Conservation (phyloP, 1,140 invertebrate species). For the Zelostemma sp. region DNA sequence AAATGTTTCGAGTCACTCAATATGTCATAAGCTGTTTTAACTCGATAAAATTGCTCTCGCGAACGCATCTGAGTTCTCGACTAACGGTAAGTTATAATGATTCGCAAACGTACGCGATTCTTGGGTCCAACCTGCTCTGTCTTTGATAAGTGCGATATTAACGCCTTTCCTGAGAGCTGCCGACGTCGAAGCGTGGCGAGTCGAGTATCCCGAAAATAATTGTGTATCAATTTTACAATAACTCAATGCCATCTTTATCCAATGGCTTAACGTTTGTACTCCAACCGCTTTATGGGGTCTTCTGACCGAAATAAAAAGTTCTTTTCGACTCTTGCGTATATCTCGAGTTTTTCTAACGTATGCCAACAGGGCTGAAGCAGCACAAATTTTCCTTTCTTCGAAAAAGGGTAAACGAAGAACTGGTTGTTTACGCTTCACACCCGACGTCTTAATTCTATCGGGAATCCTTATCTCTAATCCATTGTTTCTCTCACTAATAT, state of each 20-base stretch:
- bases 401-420: conserved; percentile 18
- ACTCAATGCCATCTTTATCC: background rate
- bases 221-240: conserved; percentile 7
- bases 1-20: background rate
- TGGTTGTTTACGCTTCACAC: conserved; percentile 16
- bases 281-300: background rate
- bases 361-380: conserved; percentile 15
- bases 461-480: conserved; percentile 26
- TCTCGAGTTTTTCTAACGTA: background rate
- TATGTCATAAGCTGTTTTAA: background rate
- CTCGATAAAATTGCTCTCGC: conserved; percentile 16
- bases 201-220: background rate
- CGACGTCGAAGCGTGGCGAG: background rate
- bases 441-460: conserved; percentile 24
- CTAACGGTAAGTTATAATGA: conserved; percentile 8
- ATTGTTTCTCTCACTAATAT: conserved; percentile 12
- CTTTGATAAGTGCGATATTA: background rate
- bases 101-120: background rate
- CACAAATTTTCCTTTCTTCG: conserved; percentile 13
- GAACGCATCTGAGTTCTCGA: conserved; percentile 4
- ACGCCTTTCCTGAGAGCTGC: conserved; percentile 2
- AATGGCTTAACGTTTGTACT: conserved; percentile 2
- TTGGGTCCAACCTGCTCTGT: background rate
- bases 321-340: background rate
- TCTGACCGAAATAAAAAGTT: background rate